phyloP scores from a whole-genome alignment of 2,888 invertebrate species.

The Drosophila crucigera region DNA sequence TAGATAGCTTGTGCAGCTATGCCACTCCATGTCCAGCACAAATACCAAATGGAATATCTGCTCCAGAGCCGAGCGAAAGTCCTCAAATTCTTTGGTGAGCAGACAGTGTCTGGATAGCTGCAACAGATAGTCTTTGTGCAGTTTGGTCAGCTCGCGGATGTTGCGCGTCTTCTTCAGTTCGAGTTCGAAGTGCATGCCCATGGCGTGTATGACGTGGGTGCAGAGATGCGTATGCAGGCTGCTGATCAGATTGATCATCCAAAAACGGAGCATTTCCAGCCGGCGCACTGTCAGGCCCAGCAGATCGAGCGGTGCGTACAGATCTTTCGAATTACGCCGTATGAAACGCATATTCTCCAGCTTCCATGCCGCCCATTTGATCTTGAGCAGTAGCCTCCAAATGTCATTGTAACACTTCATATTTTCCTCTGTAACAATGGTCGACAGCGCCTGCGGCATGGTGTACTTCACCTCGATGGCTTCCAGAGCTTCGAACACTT shows the following conservation, averaged over 20 bases:
- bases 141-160: conserved; percentile 78
- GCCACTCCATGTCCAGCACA: conserved; percentile 83
- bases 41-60: conserved; percentile 82
- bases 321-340: conserved; percentile 52
- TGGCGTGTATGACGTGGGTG: conserved; percentile 85
- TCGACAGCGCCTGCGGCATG: conserved; percentile 72
- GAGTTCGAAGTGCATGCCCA: conserved; percentile 80
- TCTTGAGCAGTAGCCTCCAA: conserved; percentile 86
- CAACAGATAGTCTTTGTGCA: conserved; percentile 83
- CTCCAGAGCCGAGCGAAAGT: conserved; percentile 77
- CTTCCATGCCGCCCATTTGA: conserved; percentile 87
- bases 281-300: conserved; percentile 84
- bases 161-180: conserved; percentile 75
- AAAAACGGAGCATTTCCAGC: conserved; percentile 86
- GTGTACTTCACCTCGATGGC: conserved; percentile 77
- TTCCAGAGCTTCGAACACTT: conserved; percentile 81
- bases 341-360: conserved; percentile 86
- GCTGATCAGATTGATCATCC: conserved; percentile 86
- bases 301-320: conserved; percentile 78
- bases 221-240: conserved; percentile 86
- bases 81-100: conserved; percentile 60
- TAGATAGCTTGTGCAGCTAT: conserved; percentile 71
- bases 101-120: conserved; percentile 82
- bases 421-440: conserved; percentile 75
- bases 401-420: conserved; percentile 83